These are phyloP conservation scores for Mallotus villosus DNA, from an alignment of 2,797 vertebrate genomes.

Conservation along the genomic window DNA sequence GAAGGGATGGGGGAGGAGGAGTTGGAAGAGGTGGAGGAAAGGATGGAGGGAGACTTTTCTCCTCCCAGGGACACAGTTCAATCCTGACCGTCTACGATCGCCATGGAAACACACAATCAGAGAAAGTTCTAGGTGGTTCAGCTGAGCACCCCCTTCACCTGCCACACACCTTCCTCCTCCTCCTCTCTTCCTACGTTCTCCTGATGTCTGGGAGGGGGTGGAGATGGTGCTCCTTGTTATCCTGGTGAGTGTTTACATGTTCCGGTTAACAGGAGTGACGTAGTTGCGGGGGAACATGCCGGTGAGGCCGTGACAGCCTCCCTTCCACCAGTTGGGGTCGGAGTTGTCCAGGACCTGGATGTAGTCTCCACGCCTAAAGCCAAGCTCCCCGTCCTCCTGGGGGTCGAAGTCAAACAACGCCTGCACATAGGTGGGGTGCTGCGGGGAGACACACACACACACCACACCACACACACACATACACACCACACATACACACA, in stretches of 20 bases:
- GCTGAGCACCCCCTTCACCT: constrained; percentile 31
- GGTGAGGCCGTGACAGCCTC: constrained; percentile 93
- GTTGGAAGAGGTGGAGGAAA: no score
- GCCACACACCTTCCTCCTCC: constrained; percentile 53
- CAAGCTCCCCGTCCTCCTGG: constrained; percentile 96
- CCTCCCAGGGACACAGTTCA: constrained; percentile 59
- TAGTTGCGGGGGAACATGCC: constrained; percentile 99
- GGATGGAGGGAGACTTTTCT: constrained; percentile 36
- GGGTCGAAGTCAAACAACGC: constrained; percentile 99
- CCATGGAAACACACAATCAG: constrained; percentile 47
- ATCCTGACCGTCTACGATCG: constrained; percentile 63
- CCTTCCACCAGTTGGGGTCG: constrained; percentile 97
- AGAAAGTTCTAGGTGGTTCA: constrained; percentile 19
- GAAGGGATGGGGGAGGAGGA: no score
- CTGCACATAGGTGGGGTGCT: constrained; percentile 97
- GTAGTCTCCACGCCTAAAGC: constrained; percentile 95
- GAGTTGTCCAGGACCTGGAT: constrained; percentile 98
- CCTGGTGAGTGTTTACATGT: constrained; percentile 88
- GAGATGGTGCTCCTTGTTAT: constrained; percentile 26
- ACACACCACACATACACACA: not conserved
- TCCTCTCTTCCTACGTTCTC: constrained; percentile 58
- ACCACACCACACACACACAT: not conserved
- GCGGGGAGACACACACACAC: constrained; percentile 29
- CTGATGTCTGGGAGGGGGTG: constrained; percentile 44
- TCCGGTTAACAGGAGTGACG: constrained; percentile 95